phyloP scores from a whole-genome alignment of 64 coral and sea anemone genomes.

The Actinia equina region DNA sequence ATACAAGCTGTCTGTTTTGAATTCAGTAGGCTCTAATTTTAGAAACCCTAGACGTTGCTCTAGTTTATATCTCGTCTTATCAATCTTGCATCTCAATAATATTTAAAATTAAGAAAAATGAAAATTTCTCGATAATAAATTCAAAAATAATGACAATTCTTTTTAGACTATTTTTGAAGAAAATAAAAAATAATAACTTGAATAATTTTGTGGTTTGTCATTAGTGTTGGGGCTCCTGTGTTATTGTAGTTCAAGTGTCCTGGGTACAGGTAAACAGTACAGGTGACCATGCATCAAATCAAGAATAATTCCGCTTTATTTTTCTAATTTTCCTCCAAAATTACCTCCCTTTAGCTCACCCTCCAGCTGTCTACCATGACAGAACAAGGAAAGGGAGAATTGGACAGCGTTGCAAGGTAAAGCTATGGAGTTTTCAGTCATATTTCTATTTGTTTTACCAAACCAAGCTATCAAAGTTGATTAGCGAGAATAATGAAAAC shows the following conservation, averaged over 20 bases:
- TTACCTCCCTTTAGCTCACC: neutral
- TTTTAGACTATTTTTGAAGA: neutral
- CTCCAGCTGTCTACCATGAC: neutral
- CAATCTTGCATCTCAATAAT: no score
- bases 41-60: neutral
- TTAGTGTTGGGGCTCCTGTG: neutral
- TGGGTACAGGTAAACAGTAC: neutral
- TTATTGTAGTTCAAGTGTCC: neutral
- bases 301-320: neutral
- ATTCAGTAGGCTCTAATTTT: neutral
- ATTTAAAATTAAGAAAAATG: no score
- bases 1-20: neutral
- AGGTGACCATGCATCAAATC: constrained; percentile 5
- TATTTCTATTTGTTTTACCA: neutral
- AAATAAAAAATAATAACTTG: neutral
- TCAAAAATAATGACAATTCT: no score
- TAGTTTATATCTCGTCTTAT: no score
- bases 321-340: neutral
- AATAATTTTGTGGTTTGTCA: neutral
- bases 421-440: neutral
- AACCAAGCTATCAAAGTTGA: neutral
- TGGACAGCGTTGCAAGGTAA: neutral
- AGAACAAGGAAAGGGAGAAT: neutral
- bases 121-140: no score
- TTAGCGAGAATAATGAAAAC: neutral